Evolutionary conservation across 1,140 invertebrate species (phyloP).

Genomic region (Adelges cooleyi): DNA sequence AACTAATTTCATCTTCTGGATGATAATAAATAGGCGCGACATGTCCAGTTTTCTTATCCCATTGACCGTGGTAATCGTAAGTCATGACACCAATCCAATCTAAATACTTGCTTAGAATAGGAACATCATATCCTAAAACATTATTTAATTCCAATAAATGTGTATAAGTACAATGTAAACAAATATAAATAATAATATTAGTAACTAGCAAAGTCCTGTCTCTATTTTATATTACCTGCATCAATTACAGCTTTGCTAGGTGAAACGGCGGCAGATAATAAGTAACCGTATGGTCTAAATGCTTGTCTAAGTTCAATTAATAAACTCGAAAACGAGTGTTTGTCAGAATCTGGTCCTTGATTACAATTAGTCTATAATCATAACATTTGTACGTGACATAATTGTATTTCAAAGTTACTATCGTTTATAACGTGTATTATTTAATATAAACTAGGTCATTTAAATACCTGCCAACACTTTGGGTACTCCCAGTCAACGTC

Average conservation of each 20-base stretch:
- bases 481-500: conserved; percentile 89
- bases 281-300: conserved; percentile 57
- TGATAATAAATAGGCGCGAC: conserved; percentile 69
- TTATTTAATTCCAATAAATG: neutral
- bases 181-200: no score
- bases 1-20: conserved; percentile 53
- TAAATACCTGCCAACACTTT: conserved; percentile 75
- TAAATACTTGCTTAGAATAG: conserved; percentile 54
- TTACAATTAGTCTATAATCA: conserved; percentile 55
- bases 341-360: conserved; percentile 70
- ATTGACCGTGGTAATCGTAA: conserved; percentile 77
- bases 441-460: neutral
- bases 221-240: conserved; percentile 39
- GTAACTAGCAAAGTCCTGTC: no score
- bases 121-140: conserved; percentile 60
- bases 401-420: no score
- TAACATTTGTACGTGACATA: no score
- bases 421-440: no score
- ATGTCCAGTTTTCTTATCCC: conserved; percentile 73
- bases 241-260: conserved; percentile 80
- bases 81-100: conserved; percentile 81
- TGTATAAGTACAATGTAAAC: no score
- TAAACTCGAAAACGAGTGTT: conserved; percentile 59
- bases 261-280: conserved; percentile 73
- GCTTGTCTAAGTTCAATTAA: conserved; percentile 59